Evolutionary conservation across 2,797 vertebrate species (phyloP).

Genomic region (Orestias chungarensis): DNA sequence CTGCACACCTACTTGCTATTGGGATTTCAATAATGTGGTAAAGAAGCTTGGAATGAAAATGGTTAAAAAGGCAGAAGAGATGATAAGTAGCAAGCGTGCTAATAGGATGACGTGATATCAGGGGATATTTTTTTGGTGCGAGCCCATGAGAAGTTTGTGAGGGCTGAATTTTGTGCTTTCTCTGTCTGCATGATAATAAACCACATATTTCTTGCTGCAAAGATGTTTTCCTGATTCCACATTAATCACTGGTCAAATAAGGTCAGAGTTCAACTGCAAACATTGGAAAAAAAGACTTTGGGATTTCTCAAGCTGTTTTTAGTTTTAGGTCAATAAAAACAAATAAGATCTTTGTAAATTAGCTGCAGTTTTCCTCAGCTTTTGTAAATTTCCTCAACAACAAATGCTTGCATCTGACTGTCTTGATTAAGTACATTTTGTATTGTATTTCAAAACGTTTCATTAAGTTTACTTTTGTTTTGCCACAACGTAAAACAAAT

Average conservation of each 20-base stretch:
- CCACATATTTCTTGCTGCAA: constrained; percentile 31
- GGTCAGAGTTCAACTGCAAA: constrained; percentile 13
- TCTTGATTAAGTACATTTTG: background rate
- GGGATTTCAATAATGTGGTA: no score
- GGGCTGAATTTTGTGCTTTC: constrained; percentile 69
- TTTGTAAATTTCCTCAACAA: no score
- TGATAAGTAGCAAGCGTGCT: no score
- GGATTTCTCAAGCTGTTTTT: background rate
- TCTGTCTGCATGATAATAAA: constrained; percentile 62
- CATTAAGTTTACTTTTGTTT: background rate
- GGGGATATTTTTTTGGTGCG: constrained; percentile 6
- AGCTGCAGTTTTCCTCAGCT: background rate
- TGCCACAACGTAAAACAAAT: no score
- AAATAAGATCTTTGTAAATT: background rate
- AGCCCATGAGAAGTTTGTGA: constrained; percentile 33
- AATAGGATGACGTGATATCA: no score
- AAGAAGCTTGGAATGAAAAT: no score
- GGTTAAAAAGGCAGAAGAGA: no score
- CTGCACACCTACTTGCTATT: no score
- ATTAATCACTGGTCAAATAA: constrained; percentile 61
- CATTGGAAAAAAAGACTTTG: constrained; percentile 22
- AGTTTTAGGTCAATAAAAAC: background rate
- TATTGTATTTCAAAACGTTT: background rate
- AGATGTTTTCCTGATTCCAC: constrained; percentile 47
- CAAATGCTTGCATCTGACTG: background rate